These are phyloP conservation scores for Spatula clypeata DNA, from an alignment of 2,797 vertebrate genomes.

Conservation along the genomic window DNA sequence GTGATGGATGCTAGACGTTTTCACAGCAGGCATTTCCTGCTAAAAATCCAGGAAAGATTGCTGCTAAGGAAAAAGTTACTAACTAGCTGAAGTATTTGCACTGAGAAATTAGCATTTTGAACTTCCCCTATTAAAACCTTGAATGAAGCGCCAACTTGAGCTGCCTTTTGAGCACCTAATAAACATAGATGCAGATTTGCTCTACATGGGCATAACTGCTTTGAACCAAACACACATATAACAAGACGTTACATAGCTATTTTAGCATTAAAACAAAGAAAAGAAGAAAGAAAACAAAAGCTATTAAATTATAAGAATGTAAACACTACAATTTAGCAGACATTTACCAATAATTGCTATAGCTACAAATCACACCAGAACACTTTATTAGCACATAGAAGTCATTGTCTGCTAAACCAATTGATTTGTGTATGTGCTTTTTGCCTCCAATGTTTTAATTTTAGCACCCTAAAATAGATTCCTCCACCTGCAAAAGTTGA, in stretches of 20 bases:
- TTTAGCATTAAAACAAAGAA: background rate
- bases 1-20: accelerated
- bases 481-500: background rate
- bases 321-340: background rate
- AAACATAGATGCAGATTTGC: background rate
- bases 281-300: background rate
- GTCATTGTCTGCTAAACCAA: background rate
- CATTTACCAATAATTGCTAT: background rate
- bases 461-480: background rate
- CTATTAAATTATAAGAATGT: background rate
- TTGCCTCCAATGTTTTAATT: background rate
- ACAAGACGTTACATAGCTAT: background rate
- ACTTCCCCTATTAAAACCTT: background rate
- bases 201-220: accelerated
- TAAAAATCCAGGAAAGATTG: background rate
- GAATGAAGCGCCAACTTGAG: background rate
- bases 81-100: background rate
- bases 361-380: background rate
- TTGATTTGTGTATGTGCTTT: background rate
- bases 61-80: background rate
- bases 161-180: background rate
- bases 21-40: accelerated
- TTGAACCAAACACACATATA: accelerated
- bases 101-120: background rate
- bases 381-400: background rate